These are phyloP conservation scores for Boulengeromyrus knoepffleri DNA, from an alignment of 2,113 vertebrate genomes.

Conservation along the genomic window DNA sequence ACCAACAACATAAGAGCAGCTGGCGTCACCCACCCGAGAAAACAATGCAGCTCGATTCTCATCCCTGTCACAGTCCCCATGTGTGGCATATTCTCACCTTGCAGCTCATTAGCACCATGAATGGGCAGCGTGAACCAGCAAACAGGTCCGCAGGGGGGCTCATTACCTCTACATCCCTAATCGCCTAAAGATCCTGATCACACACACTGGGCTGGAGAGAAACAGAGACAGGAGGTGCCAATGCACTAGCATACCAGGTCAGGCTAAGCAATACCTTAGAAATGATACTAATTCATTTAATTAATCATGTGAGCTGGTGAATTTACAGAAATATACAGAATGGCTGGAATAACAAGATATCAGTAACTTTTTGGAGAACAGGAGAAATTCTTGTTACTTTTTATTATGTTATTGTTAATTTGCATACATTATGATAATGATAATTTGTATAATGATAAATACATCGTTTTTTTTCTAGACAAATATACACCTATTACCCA, in stretches of 20 bases:
- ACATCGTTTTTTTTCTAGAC: not conserved
- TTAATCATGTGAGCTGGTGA: not conserved
- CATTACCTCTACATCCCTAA: conserved; percentile 22
- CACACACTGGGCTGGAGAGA: not conserved
- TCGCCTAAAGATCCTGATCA: conserved; percentile 18
- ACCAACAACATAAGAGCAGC: conserved; percentile 26
- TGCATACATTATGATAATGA: too few relatives aligned
- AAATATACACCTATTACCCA: not conserved
- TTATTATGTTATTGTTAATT: not conserved
- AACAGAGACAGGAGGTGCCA: not conserved
- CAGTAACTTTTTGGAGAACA: too few relatives aligned
- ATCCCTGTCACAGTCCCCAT: not conserved
- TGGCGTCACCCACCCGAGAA: conserved; percentile 24
- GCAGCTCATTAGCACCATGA: conserved; percentile 40
- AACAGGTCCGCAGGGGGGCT: conserved; percentile 17
- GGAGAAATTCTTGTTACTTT: not conserved
- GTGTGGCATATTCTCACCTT: conserved; percentile 25
- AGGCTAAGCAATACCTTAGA: not conserved
- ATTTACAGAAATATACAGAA: not conserved
- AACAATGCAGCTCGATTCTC: conserved; percentile 26
- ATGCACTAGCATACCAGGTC: not conserved
- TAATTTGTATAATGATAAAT: too few relatives aligned
- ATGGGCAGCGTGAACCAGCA: conserved; percentile 28
- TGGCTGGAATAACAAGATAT: not conserved
- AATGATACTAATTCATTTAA: not conserved